Base-by-base conservation (phyloP, 2,888 invertebrate species). In the Zaprionus bogoriensis region DNA sequence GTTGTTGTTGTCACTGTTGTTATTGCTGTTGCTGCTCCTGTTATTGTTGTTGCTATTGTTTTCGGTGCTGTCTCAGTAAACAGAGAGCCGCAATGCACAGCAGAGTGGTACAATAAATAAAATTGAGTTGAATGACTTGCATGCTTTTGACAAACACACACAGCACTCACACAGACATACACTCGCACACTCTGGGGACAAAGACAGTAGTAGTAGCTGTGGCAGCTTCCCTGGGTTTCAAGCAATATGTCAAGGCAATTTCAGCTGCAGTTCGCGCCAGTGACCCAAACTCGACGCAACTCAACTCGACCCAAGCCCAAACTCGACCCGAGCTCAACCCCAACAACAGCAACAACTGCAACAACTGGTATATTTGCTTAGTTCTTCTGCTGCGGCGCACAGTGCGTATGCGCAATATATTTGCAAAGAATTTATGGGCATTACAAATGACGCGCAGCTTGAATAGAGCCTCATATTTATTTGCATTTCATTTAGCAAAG, bases 51-150 rank as follows among this genome's bases (percentile, higher is more conserved):
- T 58, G 14, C 27, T 25, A 19, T 42, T 51, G 25, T 48, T 55
- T 28, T 60, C 45, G 45, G 23, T 48, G 48, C 25, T 47, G 38
- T 64, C 47, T 61, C 36, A 28, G 60, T 50, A 60, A 53, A 61
- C 65, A 72, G 10, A 58, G 9, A 48, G 30, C 58, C 57, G 47
- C 54, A 39, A 64, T 59, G 23, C 20, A 55, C 61, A 67, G 53
- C 73, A 64, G 64, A 73, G 74, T 74, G 62, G 58, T 38, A 70
- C 68, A 78, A 76, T 76, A 78, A 78, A 78, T 76, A 78, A 76
- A 71, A 67, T 78, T 67, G 75, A 78, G 78, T 78, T 78, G 78
- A 76, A 78, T 76, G 78, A 76, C 78, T 77, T 74, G 74, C 61
- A 68, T 73, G 77, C 68, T 61, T 73, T 73, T 75, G 73, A 74